Percentiles rank a stretch among this genome's conserved stretches.
phyloP scores from a whole-genome alignment of 2,888 invertebrate species.

The Apamea sordens region DNA sequence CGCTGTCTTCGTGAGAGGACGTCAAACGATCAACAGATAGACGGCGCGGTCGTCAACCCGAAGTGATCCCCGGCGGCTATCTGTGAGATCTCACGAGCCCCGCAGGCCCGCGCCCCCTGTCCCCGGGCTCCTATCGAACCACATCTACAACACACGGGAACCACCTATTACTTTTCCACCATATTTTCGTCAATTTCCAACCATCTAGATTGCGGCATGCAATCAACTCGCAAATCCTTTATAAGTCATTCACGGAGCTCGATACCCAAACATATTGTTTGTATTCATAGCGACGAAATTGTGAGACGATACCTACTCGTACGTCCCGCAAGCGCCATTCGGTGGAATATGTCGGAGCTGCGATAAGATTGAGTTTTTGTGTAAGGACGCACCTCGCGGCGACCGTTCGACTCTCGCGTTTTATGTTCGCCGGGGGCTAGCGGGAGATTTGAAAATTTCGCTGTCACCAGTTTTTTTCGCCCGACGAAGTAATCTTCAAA shows the following conservation, averaged over 20 bases:
- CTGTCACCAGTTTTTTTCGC: conserved; percentile 81
- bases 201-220: conserved; percentile 57
- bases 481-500: conserved; percentile 81
- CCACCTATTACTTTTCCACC: conserved; percentile 47
- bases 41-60: conserved; percentile 71
- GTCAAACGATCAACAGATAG: conserved; percentile 69
- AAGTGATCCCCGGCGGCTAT: conserved; percentile 70
- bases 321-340: conserved; percentile 33
- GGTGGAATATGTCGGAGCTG: conserved; percentile 49
- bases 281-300: conserved; percentile 59
- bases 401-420: conserved; percentile 69
- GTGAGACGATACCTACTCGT: conserved; percentile 37
- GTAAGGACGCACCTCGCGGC: conserved; percentile 79
- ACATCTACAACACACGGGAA: conserved; percentile 57
- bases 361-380: conserved; percentile 80
- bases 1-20: conserved; percentile 41
- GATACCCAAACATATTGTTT: conserved; percentile 63
- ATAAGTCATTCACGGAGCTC: conserved; percentile 57
- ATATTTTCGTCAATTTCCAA: conserved; percentile 57
- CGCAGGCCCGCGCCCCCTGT: conserved; percentile 47
- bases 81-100: conserved; percentile 62
- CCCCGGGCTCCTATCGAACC: conserved; percentile 23
- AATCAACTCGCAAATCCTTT: conserved; percentile 62
- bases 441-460: conserved; percentile 77
- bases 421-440: conserved; percentile 73